Evolutionary conservation across 1,140 invertebrate species (phyloP).

Genomic region (Lepidurus apus): DNA sequence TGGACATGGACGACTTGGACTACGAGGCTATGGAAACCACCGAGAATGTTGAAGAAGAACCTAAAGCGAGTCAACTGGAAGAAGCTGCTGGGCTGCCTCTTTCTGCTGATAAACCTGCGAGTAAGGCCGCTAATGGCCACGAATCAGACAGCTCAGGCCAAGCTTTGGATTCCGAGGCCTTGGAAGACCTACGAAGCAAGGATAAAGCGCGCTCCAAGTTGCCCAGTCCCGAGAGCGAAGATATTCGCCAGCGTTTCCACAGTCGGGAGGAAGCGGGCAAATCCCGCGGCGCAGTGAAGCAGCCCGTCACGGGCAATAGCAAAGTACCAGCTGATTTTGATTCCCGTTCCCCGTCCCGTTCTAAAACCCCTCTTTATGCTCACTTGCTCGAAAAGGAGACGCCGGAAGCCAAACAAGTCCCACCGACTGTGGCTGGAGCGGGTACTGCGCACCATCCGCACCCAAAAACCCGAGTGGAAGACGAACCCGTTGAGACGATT

Average conservation of each 20-base stretch:
- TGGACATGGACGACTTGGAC: conserved; percentile 35
- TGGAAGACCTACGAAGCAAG: conserved; percentile 30
- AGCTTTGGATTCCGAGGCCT: conserved; percentile 28
- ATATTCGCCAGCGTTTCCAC: conserved; percentile 17
- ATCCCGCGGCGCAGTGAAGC: neutral
- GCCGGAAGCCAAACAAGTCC: neutral
- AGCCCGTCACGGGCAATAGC: neutral
- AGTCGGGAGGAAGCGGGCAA: neutral
- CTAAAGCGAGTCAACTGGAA: neutral
- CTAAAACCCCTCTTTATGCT: neutral
- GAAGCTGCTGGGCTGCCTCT: neutral
- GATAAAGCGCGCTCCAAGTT: conserved; percentile 27
- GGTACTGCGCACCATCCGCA: neutral
- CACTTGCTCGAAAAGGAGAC: conserved; percentile 3
- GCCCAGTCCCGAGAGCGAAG: conserved; percentile 32
- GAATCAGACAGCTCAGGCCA: conserved; percentile 20
- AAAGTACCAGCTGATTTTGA: conserved; percentile 8
- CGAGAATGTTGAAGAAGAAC: conserved; percentile 29
- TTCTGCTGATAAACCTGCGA: neutral
- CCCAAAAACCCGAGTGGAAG: neutral
- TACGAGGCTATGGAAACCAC: conserved; percentile 36
- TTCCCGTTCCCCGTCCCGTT: neutral
- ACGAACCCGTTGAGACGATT: neutral
- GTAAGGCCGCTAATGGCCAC: neutral
- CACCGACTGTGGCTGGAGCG: neutral